These are phyloP conservation scores for Scatophagus argus DNA, from an alignment of 2,113 vertebrate genomes.

Conservation along the genomic window DNA sequence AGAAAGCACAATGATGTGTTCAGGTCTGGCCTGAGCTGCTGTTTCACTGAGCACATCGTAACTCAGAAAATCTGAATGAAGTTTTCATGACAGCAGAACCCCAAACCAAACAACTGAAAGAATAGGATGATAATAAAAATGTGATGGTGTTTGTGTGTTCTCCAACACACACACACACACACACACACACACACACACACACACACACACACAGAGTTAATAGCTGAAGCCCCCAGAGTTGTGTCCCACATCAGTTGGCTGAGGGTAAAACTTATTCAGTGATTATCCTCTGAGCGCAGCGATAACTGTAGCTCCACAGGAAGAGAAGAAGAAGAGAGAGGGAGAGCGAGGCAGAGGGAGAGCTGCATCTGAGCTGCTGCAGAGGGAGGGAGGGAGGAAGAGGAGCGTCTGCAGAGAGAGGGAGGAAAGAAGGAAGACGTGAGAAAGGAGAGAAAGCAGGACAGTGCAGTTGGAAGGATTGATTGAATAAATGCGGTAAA, in stretches of 20 bases:
- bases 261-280: conserved; percentile 60
- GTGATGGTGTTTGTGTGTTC: not conserved
- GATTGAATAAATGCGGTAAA: conserved; percentile 93
- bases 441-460: conserved; percentile 71
- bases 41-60: too few relatives aligned
- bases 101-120: too few relatives aligned
- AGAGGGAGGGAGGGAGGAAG: conserved; percentile 21
- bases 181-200: conserved; percentile 30
- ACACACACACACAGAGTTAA: conserved; percentile 15
- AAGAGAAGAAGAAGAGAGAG: conserved; percentile 55
- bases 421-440: conserved; percentile 61
- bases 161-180: conserved; percentile 11
- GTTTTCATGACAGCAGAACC: too few relatives aligned
- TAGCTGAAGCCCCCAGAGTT: conserved; percentile 55
- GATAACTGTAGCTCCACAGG: conserved; percentile 27
- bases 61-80: too few relatives aligned
- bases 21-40: too few relatives aligned
- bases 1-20: too few relatives aligned
- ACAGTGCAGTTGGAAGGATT: conserved; percentile 88
- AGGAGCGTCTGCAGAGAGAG: conserved; percentile 40
- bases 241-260: conserved; percentile 69
- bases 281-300: conserved; percentile 47
- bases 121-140: too few relatives aligned
- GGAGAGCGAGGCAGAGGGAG: not conserved
- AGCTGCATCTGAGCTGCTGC: conserved; percentile 38